phyloP scores from a whole-genome alignment of 2,888 invertebrate species.

The Lobophora halterata region DNA sequence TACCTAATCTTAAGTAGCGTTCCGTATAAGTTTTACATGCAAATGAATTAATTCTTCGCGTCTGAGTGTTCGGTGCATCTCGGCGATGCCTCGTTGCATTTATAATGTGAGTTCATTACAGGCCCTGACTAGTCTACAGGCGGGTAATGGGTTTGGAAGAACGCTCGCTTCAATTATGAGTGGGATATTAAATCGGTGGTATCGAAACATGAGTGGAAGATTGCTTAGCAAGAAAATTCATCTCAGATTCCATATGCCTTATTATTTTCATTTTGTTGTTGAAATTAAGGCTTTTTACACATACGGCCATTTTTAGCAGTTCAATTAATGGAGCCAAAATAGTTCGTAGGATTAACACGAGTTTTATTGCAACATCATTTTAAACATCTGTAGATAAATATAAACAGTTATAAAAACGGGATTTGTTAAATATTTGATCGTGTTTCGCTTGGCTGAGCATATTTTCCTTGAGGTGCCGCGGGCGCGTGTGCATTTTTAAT shows the following conservation, averaged over 20 bases:
- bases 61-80: constrained; percentile 67
- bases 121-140: constrained; percentile 56
- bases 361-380: too few species aligned
- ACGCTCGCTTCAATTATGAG: constrained; percentile 75
- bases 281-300: too few species aligned
- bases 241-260: constrained; percentile 19
- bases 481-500: constrained; percentile 75
- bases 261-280: too few species aligned
- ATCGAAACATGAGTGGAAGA: constrained; percentile 41
- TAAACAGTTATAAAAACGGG: constrained; percentile 15
- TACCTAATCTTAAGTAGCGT: constrained; percentile 59
- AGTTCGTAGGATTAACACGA: constrained; percentile 32
- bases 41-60: constrained; percentile 80
- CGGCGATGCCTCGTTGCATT: constrained; percentile 77
- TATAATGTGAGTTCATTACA: constrained; percentile 79
- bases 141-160: constrained; percentile 74
- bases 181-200: constrained; percentile 69
- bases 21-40: constrained; percentile 74
- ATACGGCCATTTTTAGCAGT: neutral
- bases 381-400: too few species aligned
- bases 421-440: constrained; percentile 54
- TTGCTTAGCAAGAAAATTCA: constrained; percentile 24
- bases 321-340: neutral
- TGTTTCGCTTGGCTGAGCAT: constrained; percentile 49
- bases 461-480: constrained; percentile 69